phyloP scores from a whole-genome alignment of 2,888 invertebrate species.

The Encarsia formosa region DNA sequence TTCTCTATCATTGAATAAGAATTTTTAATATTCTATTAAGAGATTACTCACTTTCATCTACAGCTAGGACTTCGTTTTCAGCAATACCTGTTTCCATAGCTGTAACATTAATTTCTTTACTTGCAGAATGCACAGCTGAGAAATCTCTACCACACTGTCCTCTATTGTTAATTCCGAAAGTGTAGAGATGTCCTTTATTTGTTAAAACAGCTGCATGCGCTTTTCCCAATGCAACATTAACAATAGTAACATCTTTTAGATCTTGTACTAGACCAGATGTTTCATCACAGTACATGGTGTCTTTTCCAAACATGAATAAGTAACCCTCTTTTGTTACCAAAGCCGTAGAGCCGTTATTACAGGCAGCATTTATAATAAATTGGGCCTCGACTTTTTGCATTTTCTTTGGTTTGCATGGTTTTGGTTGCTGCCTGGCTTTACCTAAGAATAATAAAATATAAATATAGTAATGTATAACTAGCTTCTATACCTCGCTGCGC shows the following conservation, averaged over 20 bases:
- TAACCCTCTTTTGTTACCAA: slow-evolving; percentile 87
- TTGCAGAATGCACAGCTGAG: slow-evolving; percentile 52
- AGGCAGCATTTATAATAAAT: slow-evolving; percentile 76
- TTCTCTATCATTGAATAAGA: too few relatives aligned
- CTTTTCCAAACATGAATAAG: slow-evolving; percentile 91
- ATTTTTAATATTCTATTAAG: too few relatives aligned
- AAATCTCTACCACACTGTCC: slow-evolving; percentile 94
- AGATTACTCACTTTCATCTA: slow-evolving; percentile 42
- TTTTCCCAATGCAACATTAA: slow-evolving; percentile 75
- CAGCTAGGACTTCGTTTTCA: slow-evolving; percentile 44
- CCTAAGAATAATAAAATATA: too few relatives aligned
- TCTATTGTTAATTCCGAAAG: slow-evolving; percentile 96
- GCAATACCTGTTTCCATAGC: slow-evolving; percentile 58
- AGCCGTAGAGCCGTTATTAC: slow-evolving; percentile 93
- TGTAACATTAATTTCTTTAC: slow-evolving; percentile 51
- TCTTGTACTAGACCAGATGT: slow-evolving; percentile 67
- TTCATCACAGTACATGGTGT: slow-evolving; percentile 79
- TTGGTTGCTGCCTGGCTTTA: slow-evolving; percentile 71
- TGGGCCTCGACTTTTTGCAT: slow-evolving; percentile 86
- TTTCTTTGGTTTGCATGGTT: slow-evolving; percentile 88
- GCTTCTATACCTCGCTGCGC: too few relatives aligned
- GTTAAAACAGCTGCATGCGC: slow-evolving; percentile 91
- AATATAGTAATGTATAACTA: too few relatives aligned
- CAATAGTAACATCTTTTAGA: slow-evolving; percentile 67
- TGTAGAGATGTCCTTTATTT: slow-evolving; percentile 84